phyloP scores from a whole-genome alignment of 1,140 invertebrate species.

The Augochlora pura region DNA sequence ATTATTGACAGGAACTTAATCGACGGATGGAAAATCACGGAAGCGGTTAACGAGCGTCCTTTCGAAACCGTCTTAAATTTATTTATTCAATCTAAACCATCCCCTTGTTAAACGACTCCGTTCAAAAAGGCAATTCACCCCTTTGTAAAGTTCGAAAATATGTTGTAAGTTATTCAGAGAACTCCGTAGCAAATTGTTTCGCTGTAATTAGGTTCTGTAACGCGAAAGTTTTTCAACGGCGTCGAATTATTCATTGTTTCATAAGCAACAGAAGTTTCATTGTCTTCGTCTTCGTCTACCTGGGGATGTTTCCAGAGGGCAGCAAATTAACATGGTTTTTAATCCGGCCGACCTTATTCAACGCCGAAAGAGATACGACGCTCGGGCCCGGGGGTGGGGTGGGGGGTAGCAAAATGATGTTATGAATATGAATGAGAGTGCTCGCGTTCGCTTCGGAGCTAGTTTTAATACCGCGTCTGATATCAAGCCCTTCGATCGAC shows the following conservation, averaged over 20 bases:
- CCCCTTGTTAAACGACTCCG: neutral
- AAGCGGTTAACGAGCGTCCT: too few relatives aligned
- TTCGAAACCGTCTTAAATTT: too few relatives aligned
- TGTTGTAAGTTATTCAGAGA: neutral
- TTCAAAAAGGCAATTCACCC: neutral
- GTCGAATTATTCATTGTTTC: neutral
- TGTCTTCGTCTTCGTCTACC: neutral
- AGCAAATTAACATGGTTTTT: neutral
- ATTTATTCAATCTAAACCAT: neutral
- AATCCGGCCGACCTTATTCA: neutral
- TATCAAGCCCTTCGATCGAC: slow-evolving; percentile 1
- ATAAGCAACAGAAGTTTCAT: neutral
- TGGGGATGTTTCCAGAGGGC: neutral
- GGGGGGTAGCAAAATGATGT: slow-evolving; percentile 7
- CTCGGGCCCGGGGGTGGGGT: neutral
- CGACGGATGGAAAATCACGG: neutral
- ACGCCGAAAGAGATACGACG: neutral
- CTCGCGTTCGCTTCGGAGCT: slow-evolving; percentile 16
- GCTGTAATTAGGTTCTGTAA: neutral
- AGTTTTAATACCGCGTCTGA: slow-evolving; percentile 16
- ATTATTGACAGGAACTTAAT: neutral
- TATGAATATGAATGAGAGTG: slow-evolving; percentile 44
- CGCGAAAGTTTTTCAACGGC: neutral
- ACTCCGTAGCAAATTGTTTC: neutral
- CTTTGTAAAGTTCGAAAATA: neutral